Percentiles rank a stretch among this genome's conserved stretches.
These are phyloP conservation scores for Thereva unica DNA, from an alignment of 2,888 invertebrate genomes.

Conservation along the genomic window DNA sequence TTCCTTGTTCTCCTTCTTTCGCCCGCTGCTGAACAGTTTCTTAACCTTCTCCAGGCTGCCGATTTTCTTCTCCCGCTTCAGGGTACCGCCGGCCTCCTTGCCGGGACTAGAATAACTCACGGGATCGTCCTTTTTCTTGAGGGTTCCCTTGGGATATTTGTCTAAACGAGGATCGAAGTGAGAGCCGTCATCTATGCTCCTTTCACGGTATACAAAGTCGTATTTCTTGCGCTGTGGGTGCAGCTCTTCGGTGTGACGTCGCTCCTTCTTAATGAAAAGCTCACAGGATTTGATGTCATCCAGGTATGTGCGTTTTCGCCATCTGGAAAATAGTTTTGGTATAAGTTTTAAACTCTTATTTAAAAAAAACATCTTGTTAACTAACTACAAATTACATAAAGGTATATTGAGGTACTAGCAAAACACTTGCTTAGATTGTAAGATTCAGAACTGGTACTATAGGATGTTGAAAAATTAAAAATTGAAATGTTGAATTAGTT, in stretches of 20 bases:
- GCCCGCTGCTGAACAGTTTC: conserved; percentile 73
- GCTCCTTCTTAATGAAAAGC: conserved; percentile 72
- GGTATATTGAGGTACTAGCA: too few relatives aligned
- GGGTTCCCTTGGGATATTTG: conserved; percentile 62
- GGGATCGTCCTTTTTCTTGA: conserved; percentile 48
- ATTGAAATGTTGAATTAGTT: too few relatives aligned
- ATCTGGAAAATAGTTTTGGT: conserved; percentile 45
- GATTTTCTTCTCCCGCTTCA: conserved; percentile 64
- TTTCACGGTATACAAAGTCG: conserved; percentile 62
- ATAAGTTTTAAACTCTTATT: too few relatives aligned
- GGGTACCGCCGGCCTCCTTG: conserved; percentile 47
- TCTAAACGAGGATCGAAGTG: conserved; percentile 68
- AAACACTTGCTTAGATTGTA: conserved; percentile 40
- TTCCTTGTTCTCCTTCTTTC: conserved; percentile 70
- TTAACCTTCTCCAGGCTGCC: conserved; percentile 78
- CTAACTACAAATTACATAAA: too few relatives aligned
- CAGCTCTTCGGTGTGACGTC: conserved; percentile 70
- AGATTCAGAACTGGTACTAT: too few relatives aligned
- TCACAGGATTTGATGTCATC: conserved; percentile 74
- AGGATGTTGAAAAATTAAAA: too few relatives aligned
- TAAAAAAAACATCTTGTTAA: too few relatives aligned
- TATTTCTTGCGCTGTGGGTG: conserved; percentile 59
- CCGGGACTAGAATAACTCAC: conserved; percentile 16
- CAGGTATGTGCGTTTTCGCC: conserved; percentile 60
- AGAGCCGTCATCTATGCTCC: conserved; percentile 70